A percentile compares a stretch with the other conserved stretches of the same genome.
Conservation (phyloP, 2,797 vertebrate genomes). For the Sebastes matsubarae region DNA sequence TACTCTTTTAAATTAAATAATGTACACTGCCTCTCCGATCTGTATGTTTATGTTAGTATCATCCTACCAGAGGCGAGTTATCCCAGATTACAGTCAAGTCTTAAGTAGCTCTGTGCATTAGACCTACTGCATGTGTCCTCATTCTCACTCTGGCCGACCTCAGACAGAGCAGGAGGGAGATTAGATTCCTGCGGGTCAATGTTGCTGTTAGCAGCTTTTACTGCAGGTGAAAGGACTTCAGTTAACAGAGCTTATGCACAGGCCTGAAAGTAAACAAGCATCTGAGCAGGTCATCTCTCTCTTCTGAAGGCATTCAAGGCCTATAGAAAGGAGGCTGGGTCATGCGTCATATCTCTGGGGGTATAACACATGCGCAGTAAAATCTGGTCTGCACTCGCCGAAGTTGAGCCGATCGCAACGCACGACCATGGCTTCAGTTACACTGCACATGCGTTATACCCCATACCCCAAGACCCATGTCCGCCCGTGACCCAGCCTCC, state of each 20-base stretch:
- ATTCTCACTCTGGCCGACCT: slow-evolving; percentile 40
- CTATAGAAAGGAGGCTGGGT: too few relatives aligned
- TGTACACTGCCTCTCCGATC: background rate
- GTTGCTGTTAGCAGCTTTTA: slow-evolving; percentile 24
- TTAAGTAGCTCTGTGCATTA: slow-evolving; percentile 58
- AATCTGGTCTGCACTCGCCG: too few relatives aligned
- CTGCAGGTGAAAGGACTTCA: slow-evolving; percentile 49
- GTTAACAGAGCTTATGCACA: slow-evolving; percentile 18
- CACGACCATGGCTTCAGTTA: too few relatives aligned
- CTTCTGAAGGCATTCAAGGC: slow-evolving; percentile 18
- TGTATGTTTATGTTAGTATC: slow-evolving; percentile 9
- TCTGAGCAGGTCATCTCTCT: slow-evolving; percentile 46
- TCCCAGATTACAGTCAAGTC: slow-evolving; percentile 61
- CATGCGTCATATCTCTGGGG: too few relatives aligned
- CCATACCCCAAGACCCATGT: too few relatives aligned
- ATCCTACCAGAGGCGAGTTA: slow-evolving; percentile 25
- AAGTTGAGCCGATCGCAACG: too few relatives aligned
- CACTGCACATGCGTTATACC: too few relatives aligned
- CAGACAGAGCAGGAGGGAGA: slow-evolving; percentile 29
- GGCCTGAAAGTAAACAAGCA: slow-evolving; percentile 54
- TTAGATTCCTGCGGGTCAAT: slow-evolving; percentile 39
- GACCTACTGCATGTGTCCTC: slow-evolving; percentile 50
- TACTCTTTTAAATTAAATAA: background rate
- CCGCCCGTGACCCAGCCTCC: too few relatives aligned
- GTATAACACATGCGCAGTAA: too few relatives aligned